These are phyloP conservation scores for Gallirallus australis DNA, from an alignment of 2,797 vertebrate genomes.

Conservation along the genomic window DNA sequence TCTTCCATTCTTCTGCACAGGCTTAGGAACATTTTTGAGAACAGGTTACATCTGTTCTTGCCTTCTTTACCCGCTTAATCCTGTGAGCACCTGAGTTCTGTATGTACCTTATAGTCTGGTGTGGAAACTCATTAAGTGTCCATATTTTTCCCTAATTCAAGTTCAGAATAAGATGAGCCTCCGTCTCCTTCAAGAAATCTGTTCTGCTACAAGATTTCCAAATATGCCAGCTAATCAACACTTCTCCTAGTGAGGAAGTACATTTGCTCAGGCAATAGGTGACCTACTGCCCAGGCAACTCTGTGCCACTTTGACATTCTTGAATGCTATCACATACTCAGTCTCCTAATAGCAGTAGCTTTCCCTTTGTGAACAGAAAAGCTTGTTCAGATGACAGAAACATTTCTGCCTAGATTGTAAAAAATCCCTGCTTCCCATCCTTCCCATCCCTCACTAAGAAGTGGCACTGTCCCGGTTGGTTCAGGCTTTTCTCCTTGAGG, in stretches of 20 bases:
- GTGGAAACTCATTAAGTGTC: neutral
- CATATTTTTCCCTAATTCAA: neutral
- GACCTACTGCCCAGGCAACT: neutral
- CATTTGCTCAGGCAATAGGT: neutral
- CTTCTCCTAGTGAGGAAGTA: neutral
- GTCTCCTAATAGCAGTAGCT: neutral
- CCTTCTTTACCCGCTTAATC: neutral
- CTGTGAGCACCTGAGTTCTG: neutral
- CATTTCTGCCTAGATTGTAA: neutral
- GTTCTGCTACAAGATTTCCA: neutral
- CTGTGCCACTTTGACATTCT: neutral
- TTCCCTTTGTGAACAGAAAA: neutral
- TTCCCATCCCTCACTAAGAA: neutral
- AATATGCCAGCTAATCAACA: neutral
- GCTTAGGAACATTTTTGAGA: neutral
- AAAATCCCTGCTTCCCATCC: neutral
- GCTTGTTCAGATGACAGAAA: neutral
- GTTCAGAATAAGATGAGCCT: neutral
- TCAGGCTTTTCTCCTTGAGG: conserved; percentile 8
- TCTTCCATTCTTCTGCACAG: neutral
- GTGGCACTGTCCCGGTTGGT: neutral
- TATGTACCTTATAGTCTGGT: neutral
- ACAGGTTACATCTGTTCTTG: neutral
- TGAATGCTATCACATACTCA: neutral
- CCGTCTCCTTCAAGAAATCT: neutral